Conservation (phyloP, 2,113 vertebrate genomes). For the Aegithalos caudatus region DNA sequence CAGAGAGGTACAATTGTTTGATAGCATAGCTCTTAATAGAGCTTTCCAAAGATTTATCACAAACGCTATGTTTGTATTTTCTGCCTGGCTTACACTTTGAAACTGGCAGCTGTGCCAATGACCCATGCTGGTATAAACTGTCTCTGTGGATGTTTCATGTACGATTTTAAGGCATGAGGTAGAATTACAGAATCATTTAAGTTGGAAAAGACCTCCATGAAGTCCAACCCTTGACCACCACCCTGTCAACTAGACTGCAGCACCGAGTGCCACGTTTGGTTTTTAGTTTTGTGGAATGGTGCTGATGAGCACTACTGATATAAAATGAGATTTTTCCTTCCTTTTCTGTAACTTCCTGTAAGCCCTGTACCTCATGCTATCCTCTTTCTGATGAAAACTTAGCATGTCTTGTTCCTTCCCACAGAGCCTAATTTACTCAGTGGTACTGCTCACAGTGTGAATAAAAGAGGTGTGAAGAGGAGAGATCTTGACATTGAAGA, state of each 20-base stretch:
- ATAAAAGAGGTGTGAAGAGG: slow-evolving; percentile 95
- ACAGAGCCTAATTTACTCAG: slow-evolving; percentile 96
- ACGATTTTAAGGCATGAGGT: not conserved
- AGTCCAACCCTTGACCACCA: not conserved
- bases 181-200: not conserved
- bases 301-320: not conserved
- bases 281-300: not conserved
- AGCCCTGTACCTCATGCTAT: not conserved
- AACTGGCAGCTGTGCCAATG: not conserved
- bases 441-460: slow-evolving; percentile 97
- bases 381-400: not conserved
- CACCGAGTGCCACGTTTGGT: not conserved
- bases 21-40: not conserved
- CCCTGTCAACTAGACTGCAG: not conserved
- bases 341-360: not conserved
- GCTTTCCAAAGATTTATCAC: not conserved
- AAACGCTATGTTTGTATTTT: not conserved
- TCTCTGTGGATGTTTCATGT: not conserved
- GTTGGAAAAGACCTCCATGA: not conserved
- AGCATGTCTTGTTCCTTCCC: slow-evolving; percentile 4
- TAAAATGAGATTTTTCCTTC: not conserved
- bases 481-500: slow-evolving; percentile 96
- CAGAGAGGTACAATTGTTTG: not conserved
- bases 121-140: fast-evolving
- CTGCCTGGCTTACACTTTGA: not conserved